These are phyloP conservation scores for Cheumatopsyche charites DNA, from an alignment of 1,140 invertebrate species.

Conservation along the genomic window DNA sequence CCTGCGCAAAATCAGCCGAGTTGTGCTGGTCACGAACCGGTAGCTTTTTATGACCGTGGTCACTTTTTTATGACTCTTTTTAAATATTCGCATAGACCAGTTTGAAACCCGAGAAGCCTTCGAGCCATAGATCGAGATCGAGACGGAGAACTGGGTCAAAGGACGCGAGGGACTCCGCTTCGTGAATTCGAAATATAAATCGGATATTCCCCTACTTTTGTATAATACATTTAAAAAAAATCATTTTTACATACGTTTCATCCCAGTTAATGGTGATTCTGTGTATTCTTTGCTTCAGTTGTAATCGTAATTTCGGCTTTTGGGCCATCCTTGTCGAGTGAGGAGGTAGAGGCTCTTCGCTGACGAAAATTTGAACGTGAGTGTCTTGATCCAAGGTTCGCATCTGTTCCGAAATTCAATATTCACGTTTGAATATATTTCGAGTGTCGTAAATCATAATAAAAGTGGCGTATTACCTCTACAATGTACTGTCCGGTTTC, in stretches of 20 bases:
- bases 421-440: background rate
- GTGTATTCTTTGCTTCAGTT: constrained; percentile 49
- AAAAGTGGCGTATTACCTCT: constrained; percentile 29
- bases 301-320: constrained; percentile 47
- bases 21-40: constrained; percentile 28
- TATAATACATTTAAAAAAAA: no score
- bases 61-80: no score
- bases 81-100: no score
- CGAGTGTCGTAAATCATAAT: background rate
- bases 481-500: constrained; percentile 45
- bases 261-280: constrained; percentile 55
- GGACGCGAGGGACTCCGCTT: no score
- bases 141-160: no score
- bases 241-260: constrained; percentile 45
- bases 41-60: no score
- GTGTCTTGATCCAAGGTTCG: constrained; percentile 49
- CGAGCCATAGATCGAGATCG: no score
- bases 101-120: no score
- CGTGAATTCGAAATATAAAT: no score
- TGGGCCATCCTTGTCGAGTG: constrained; percentile 48
- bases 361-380: constrained; percentile 54
- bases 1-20: background rate
- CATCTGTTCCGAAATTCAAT: constrained; percentile 45
- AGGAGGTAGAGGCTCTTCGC: constrained; percentile 51
- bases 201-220: no score